phyloP scores from a whole-genome alignment of 2,113 vertebrate genomes.

The Megaleporinus macrocephalus region DNA sequence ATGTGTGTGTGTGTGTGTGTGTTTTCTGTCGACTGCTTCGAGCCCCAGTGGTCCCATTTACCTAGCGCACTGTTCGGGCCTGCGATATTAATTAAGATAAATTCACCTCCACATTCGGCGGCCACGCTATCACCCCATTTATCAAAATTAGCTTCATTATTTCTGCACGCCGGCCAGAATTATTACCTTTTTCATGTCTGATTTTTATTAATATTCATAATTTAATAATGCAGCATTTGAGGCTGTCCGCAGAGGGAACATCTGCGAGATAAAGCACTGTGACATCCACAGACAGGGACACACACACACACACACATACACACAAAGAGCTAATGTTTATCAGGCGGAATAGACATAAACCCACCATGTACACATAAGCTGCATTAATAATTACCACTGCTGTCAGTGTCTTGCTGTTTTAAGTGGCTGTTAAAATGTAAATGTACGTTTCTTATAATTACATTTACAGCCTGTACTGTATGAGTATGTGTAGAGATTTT shows the following conservation, averaged over 20 bases:
- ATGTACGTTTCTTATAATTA: background rate
- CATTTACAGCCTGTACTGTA: background rate
- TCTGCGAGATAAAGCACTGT: conserved; percentile 67
- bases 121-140: conserved; percentile 87
- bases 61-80: conserved; percentile 83
- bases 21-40: conserved; percentile 36
- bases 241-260: conserved; percentile 67
- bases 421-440: background rate
- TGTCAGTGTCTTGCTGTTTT: background rate
- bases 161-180: conserved; percentile 90
- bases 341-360: background rate
- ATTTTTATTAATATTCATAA: conserved; percentile 98
- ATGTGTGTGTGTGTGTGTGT: conserved; percentile 46
- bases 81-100: conserved; percentile 99
- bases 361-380: background rate
- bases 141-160: conserved; percentile 96
- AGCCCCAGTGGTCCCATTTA: conserved; percentile 82
- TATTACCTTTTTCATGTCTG: conserved; percentile 93
- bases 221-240: conserved; percentile 93
- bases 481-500: background rate
- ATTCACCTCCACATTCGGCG: conserved; percentile 89
- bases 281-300: conserved; percentile 60
- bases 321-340: conserved; percentile 28
- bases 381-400: background rate
- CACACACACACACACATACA: conserved; percentile 32